Evolutionary conservation across 2,888 invertebrate genomes (phyloP).

Genomic region (Rhagophthalmus giganteus): DNA sequence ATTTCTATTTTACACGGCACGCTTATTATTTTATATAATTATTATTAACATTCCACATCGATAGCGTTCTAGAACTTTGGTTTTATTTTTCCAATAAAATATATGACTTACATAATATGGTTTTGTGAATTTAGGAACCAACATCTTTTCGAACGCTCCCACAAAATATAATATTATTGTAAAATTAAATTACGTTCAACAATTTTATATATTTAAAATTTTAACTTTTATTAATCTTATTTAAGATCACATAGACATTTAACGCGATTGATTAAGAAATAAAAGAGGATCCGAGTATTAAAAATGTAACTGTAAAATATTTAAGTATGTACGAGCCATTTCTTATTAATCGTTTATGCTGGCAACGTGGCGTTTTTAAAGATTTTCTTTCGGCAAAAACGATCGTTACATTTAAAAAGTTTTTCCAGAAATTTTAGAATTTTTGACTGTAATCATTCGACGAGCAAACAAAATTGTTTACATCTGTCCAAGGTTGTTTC

Average conservation of each 20-base stretch:
- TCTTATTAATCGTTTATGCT: slow-evolving; percentile 11
- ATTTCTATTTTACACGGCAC: not conserved
- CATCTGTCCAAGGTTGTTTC: not conserved
- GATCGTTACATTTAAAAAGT: no score
- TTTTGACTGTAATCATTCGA: no score
- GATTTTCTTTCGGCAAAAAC: no score
- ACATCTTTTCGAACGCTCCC: not conserved
- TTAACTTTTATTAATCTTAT: not conserved
- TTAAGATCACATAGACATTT: not conserved
- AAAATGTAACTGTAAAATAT: slow-evolving; percentile 14
- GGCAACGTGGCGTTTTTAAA: slow-evolving; percentile 1
- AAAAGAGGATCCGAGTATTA: slow-evolving; percentile 19
- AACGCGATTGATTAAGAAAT: slow-evolving; percentile 20
- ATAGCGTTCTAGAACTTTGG: no score
- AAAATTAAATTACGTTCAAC: not conserved
- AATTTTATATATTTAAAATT: not conserved
- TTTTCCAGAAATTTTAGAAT: no score
- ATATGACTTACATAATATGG: no score
- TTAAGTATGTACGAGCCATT: slow-evolving; percentile 24
- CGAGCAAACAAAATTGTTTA: no score
- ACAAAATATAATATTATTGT: no score
- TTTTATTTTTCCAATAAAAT: no score
- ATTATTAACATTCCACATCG: not conserved
- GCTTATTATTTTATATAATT: not conserved
- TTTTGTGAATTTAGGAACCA: not conserved